Percentiles rank a stretch among this genome's conserved stretches.
phyloP scores from a whole-genome alignment of 2,888 invertebrate species.

The Bugulina stolonifera region DNA sequence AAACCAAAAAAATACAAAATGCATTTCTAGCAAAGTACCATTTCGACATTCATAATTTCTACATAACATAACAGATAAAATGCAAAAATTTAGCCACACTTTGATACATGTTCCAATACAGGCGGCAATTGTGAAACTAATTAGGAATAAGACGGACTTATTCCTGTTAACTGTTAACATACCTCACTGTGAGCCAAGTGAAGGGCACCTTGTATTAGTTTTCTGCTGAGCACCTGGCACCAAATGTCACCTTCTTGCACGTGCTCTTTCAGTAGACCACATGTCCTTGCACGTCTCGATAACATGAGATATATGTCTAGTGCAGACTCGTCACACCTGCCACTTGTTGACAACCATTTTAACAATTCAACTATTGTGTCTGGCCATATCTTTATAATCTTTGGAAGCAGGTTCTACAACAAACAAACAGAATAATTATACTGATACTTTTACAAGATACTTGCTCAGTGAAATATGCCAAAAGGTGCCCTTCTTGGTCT shows the following conservation, averaged over 20 bases:
- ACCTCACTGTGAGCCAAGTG: neutral
- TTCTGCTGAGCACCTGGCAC: neutral
- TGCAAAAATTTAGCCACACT: too few relatives aligned
- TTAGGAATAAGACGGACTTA: too few relatives aligned
- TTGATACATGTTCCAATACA: too few relatives aligned
- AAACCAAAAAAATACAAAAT: neutral
- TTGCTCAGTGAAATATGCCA: too few relatives aligned
- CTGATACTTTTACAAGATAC: too few relatives aligned
- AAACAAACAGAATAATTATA: too few relatives aligned
- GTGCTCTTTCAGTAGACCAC: neutral
- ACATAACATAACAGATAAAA: too few relatives aligned
- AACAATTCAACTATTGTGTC: slow-evolving; percentile 19
- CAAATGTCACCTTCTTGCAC: neutral
- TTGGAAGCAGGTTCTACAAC: slow-evolving; percentile 14
- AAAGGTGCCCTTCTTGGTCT: too few relatives aligned
- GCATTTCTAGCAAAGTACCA: too few relatives aligned
- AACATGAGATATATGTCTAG: slow-evolving; percentile 13
- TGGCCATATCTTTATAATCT: slow-evolving; percentile 17
- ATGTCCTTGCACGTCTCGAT: slow-evolving; percentile 1
- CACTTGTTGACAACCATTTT: neutral
- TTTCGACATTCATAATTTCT: too few relatives aligned
- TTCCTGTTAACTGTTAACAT: too few relatives aligned
- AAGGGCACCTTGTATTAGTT: neutral
- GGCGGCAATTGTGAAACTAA: too few relatives aligned
- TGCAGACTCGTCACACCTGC: neutral